A percentile compares a stretch with the other conserved stretches of the same genome.
Evolutionary conservation across 2,113 vertebrate genomes (phyloP).

Genomic region (Vulpes ferrilata): DNA sequence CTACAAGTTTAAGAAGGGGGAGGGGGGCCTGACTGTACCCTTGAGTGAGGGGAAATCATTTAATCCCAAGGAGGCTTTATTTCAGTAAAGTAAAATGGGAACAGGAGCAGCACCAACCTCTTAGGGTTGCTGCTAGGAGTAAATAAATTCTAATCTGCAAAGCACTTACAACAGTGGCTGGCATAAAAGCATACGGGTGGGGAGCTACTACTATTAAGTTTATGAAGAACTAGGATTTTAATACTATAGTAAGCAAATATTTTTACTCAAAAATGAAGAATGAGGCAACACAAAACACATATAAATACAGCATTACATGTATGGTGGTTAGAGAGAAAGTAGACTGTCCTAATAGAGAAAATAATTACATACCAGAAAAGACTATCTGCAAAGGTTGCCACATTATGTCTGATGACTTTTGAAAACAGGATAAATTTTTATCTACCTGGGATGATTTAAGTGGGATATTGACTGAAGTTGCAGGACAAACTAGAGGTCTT

Average conservation of each 20-base stretch:
- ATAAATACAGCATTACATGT: background rate
- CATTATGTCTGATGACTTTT: constrained; percentile 46
- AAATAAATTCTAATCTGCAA: background rate
- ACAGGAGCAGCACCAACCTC: background rate
- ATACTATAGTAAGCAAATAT: background rate
- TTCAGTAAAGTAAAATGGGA: background rate
- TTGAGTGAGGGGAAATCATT: background rate
- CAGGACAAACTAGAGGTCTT: constrained; percentile 66
- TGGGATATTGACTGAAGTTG: constrained; percentile 73
- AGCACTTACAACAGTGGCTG: background rate
- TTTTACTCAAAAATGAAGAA: constrained; percentile 61
- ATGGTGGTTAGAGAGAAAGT: constrained; percentile 1
- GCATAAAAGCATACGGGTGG: background rate
- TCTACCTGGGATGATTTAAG: constrained; percentile 74
- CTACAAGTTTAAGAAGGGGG: background rate
- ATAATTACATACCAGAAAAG: constrained; percentile 39
- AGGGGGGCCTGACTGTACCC: background rate
- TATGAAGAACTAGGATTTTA: constrained; percentile 12
- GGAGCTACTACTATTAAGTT: constrained; percentile 34
- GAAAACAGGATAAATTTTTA: constrained; percentile 60
- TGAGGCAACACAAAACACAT: constrained; percentile 13
- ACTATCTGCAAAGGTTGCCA: constrained; percentile 11
- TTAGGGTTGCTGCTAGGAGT: background rate
- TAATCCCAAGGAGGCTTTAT: constrained; percentile 2
- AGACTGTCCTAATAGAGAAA: constrained; percentile 47